Base-by-base conservation (phyloP, 2,888 invertebrate species). In the Eupithecia insigniata region DNA sequence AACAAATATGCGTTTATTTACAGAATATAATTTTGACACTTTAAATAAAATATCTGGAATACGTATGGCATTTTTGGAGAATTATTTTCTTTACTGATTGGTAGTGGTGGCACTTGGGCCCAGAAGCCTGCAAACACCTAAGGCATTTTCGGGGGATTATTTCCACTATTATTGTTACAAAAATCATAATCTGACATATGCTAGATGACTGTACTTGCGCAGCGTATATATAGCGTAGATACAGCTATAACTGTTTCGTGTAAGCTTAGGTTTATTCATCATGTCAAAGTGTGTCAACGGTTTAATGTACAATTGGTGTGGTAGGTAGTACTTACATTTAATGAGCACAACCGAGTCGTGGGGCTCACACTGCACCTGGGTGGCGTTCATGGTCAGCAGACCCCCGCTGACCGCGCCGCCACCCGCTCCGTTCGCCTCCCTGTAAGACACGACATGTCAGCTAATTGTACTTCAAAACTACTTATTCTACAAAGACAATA, bases 311-410 rank as follows among this genome's bases (percentile, higher is more conserved):
- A 62, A 32, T 18, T 34, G 32, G 30, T 30, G 18, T 8, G 28
- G 16, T 61, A 16, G 61, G 34, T 34, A 14, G 69, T 86, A 96
- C 96, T 96, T 95, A 96, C 96, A 96, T 95, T 96, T 96, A 87
- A 96, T 96, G 90, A 96, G 95, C 83, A 96, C 96, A 87, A 96
- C 96, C 84, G 96, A 96, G 93, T 96, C 96, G 89, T 95, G 95
- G 91, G 95, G 93, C 91, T 94, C 95, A 88, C 96, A 96, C 89
- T 96, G 96, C 95, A 96, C 96, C 90, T 92, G 94, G 93, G 92
- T 92, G 92, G 92, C 93, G 90, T 94, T 94, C 95, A 94, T 94
- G 90, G 94, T 89, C 90, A 94, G 93, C 92, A 94, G 89, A 83
- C 90, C 92, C 79, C 91, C 93, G 90, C 92, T 89, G 91, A 90